Evolutionary conservation across 2,888 invertebrate genomes (phyloP), one percentile per base, ranked within the genome.

Genomic region (Drosophila paramelanica): DNA sequence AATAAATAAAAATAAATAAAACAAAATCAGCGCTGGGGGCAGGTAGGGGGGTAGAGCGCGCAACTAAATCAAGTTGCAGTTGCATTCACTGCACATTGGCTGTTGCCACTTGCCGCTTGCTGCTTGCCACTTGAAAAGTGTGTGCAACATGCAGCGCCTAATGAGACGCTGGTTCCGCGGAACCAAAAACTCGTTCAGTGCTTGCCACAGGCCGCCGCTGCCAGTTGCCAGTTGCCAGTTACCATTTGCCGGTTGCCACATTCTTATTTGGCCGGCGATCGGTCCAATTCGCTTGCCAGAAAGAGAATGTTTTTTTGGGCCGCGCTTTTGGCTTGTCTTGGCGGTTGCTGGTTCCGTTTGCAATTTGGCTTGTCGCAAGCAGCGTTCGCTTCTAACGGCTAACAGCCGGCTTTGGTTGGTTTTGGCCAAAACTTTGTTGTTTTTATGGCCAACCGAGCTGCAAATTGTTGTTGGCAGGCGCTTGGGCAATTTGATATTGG

Each of bases 401-500:
- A 42, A 45, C 38, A 56, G 27, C 38, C 50, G 20, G 50, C 39
- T 49, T 41, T 33, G 6, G 7, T 20, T 17, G 17, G 50, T 20
- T n/a, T 57, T n/a, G 20, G 31, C 31, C 31, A 31, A 8, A 25
- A 6, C 17, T 38, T 56, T 27, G 31, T 27, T 55, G 45, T 31
- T 57, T 74, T 65, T 68, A 84, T 81, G 88, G 81, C 81, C 51
- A 77, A 70, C 53, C 36, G 52, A 64, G 79, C 81, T 70, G 73
- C 62, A 81, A 81, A 77, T 84, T 67, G 62, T 64, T 70, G 77
- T 64, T 57, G 70, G 59, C 51, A 55, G 76, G 59, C 62, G 56
- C 77, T 85, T 85, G 77, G 20, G 88, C 67, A 88, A 84, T 82
- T 85, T 84, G 88, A 84, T 84, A 88, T 85, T 84, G 86, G 83